Evolutionary conservation across 2,888 invertebrate genomes (phyloP).

Genomic region (Nymphalis polychloros): DNA sequence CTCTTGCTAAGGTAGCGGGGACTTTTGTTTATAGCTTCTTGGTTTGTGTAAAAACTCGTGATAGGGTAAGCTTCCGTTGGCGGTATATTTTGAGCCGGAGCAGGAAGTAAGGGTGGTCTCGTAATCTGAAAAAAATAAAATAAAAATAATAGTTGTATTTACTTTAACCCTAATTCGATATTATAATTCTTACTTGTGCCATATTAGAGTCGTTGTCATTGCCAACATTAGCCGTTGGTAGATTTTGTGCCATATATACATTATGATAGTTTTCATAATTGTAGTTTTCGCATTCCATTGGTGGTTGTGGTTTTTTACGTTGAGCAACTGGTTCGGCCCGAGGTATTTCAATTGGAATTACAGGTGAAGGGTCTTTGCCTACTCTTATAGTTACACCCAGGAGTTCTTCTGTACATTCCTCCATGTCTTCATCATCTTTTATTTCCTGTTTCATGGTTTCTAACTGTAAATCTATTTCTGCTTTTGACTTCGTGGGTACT

Average conservation of each 20-base stretch:
- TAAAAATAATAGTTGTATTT: neutral
- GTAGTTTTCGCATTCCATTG: neutral
- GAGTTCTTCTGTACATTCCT: neutral
- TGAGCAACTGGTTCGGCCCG: neutral
- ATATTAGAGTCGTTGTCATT: neutral
- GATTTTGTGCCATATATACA: no score
- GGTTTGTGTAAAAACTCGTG: neutral
- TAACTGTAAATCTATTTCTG: neutral
- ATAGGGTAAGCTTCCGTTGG: neutral
- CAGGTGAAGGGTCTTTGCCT: neutral
- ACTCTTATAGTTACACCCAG: no score
- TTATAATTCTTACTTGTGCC: neutral
- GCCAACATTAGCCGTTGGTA: neutral
- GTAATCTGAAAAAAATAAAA: neutral
- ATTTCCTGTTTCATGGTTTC: constrained; percentile 2
- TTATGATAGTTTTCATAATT: neutral
- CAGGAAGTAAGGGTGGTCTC: neutral
- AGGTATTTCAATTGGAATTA: neutral
- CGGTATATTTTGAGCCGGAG: neutral
- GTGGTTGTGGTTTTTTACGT: neutral
- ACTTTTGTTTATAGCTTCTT: neutral
- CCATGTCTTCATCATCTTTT: neutral
- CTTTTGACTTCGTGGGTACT: neutral
- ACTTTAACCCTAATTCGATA: neutral
- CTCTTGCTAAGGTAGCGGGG: neutral